Evolutionary conservation across 1,140 invertebrate species (phyloP).

Genomic region (Sesamia nonagrioides): DNA sequence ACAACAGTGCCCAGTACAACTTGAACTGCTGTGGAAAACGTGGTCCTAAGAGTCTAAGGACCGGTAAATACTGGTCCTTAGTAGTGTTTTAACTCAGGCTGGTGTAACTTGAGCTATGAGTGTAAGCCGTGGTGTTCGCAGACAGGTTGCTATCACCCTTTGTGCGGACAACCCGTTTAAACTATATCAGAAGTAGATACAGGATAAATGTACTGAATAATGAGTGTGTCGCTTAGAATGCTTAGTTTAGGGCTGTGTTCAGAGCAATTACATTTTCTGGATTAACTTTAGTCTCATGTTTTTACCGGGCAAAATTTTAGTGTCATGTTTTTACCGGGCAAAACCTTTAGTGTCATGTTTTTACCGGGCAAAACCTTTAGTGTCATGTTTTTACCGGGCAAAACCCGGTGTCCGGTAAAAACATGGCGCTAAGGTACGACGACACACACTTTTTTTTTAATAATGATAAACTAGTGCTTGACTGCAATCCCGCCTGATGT

Average conservation of each 20-base stretch:
- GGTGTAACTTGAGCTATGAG: conserved; percentile 15
- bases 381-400: too few species aligned
- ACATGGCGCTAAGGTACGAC: too few species aligned
- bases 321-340: too few species aligned
- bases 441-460: too few species aligned
- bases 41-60: background rate
- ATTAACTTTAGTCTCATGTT: too few species aligned
- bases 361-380: too few species aligned
- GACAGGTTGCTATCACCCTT: conserved; percentile 42
- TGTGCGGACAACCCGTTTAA: conserved; percentile 46
- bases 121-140: conserved; percentile 18
- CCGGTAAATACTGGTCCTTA: background rate
- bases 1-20: background rate
- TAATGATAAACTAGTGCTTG: too few species aligned
- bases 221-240: conserved; percentile 47
- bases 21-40: background rate
- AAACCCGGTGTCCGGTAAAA: too few species aligned
- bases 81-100: background rate
- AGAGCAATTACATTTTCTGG: background rate
- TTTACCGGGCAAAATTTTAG: too few species aligned
- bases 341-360: too few species aligned
- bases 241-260: conserved; percentile 29
- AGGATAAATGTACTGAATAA: conserved; percentile 53
- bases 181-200: conserved; percentile 51
- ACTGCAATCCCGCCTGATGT: too few species aligned